Percentiles rank a stretch among this genome's conserved stretches.
Evolutionary conservation across 1,140 invertebrate genomes (phyloP).

Genomic region (Bombus breviceps): DNA sequence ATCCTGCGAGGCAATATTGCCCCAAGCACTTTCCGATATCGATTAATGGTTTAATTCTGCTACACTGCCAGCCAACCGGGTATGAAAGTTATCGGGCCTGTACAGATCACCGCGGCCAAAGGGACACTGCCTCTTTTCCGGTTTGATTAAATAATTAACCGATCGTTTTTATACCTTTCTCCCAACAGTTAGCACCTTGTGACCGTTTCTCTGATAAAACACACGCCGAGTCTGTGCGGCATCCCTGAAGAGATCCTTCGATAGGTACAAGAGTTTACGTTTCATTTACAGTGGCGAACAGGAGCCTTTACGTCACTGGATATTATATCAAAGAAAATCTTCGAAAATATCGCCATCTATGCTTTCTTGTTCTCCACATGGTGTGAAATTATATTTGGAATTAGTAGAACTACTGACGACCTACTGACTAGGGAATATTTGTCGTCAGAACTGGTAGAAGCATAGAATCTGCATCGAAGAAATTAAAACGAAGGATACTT

Average conservation of each 20-base stretch:
- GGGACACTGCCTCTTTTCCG: not conserved
- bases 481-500: too few species aligned
- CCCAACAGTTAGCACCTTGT: not conserved
- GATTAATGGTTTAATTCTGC: conserved; percentile 58
- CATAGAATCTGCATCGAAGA: too few species aligned
- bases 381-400: too few species aligned
- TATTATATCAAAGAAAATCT: not conserved
- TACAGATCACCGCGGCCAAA: conserved; percentile 15
- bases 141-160: conserved; percentile 41
- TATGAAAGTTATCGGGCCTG: conserved; percentile 15
- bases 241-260: not conserved
- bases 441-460: too few species aligned
- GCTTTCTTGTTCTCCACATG: too few species aligned
- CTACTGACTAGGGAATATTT: too few species aligned
- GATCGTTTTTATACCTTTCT: not conserved
- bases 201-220: not conserved
- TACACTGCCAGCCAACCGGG: conserved; percentile 10
- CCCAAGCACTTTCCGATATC: conserved; percentile 50
- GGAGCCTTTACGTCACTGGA: not conserved
- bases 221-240: not conserved
- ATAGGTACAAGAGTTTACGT: not conserved
- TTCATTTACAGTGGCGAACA: not conserved
- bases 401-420: too few species aligned
- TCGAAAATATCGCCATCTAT: not conserved
- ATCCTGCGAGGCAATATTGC: conserved; percentile 34